phyloP scores from a whole-genome alignment of 92 coral and sea anemone species.

The Epizoanthus scotinus region DNA sequence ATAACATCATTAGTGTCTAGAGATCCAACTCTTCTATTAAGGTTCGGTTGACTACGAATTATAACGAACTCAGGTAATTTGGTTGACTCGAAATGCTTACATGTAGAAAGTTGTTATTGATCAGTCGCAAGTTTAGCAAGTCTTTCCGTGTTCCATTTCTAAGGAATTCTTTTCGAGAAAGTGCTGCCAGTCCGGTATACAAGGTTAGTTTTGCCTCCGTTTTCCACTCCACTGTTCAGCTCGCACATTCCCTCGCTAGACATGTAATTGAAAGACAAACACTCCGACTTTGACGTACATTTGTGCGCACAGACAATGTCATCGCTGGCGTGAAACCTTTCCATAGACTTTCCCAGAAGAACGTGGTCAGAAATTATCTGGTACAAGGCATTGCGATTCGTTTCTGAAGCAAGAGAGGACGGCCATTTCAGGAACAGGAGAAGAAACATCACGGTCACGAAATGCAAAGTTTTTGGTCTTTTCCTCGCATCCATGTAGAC shows the following conservation, averaged over 20 bases:
- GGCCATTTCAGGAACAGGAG: neutral
- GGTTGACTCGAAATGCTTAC: no score
- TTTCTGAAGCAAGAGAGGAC: neutral
- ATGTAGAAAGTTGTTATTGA: no score
- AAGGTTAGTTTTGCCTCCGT: neutral
- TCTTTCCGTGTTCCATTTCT: neutral
- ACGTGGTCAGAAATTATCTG: neutral
- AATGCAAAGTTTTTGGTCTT: neutral
- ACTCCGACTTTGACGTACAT: neutral
- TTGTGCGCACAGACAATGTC: slow-evolving; percentile 19
- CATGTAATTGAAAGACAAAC: slow-evolving; percentile 22
- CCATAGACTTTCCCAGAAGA: slow-evolving; percentile 24
- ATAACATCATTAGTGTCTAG: no score
- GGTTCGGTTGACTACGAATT: no score
- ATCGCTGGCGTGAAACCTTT: neutral
- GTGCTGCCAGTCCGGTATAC: slow-evolving; percentile 10
- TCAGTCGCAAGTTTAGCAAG: no score
- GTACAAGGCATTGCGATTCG: slow-evolving; percentile 3
- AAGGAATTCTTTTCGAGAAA: slow-evolving; percentile 16
- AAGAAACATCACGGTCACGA: neutral
- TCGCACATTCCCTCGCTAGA: slow-evolving; percentile 31
- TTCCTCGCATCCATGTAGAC: neutral
- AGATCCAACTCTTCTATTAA: no score
- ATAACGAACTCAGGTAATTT: no score
- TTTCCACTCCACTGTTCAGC: slow-evolving; percentile 29